These are phyloP conservation scores for Rana temporaria DNA, from an alignment of 2,113 vertebrate species.

Conservation along the genomic window DNA sequence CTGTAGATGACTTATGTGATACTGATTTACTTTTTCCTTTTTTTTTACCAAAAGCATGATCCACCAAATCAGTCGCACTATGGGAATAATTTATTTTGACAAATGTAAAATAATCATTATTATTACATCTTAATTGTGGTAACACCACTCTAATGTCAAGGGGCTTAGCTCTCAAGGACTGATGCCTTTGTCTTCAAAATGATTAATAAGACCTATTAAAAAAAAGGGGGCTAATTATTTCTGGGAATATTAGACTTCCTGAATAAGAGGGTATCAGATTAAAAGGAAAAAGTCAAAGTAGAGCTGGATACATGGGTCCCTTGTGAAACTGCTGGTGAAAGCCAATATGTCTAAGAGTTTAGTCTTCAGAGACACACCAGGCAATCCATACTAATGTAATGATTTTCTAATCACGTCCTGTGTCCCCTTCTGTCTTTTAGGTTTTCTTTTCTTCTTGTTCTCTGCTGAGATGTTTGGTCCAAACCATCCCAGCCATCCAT, in stretches of 20 bases:
- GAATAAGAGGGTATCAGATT: conserved; percentile 22
- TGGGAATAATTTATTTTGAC: conserved; percentile 2
- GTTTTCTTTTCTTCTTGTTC: conserved; percentile 41
- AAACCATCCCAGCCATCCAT: neutral
- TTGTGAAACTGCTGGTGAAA: conserved; percentile 20
- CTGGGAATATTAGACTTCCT: conserved; percentile 39
- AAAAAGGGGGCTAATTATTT: conserved; percentile 31
- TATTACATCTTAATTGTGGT: conserved; percentile 19
- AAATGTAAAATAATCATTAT: conserved; percentile 25
- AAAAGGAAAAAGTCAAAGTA: conserved; percentile 3
- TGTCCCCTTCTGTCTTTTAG: conserved; percentile 32
- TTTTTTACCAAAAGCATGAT: neutral
- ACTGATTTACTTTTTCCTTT: no score
- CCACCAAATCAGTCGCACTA: neutral
- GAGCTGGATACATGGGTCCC: conserved; percentile 23
- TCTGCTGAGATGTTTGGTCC: conserved; percentile 34
- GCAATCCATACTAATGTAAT: conserved; percentile 53
- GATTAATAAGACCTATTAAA: conserved; percentile 34
- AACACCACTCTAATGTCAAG: neutral
- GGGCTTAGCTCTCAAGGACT: neutral
- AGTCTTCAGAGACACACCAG: conserved; percentile 35
- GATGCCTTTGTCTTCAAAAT: conserved; percentile 1
- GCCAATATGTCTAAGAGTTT: conserved; percentile 40
- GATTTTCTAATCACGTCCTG: conserved; percentile 31
- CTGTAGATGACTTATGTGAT: no score